These are phyloP conservation scores for Leucopsar rothschildi DNA, from an alignment of 2,113 vertebrate species.

Conservation along the genomic window DNA sequence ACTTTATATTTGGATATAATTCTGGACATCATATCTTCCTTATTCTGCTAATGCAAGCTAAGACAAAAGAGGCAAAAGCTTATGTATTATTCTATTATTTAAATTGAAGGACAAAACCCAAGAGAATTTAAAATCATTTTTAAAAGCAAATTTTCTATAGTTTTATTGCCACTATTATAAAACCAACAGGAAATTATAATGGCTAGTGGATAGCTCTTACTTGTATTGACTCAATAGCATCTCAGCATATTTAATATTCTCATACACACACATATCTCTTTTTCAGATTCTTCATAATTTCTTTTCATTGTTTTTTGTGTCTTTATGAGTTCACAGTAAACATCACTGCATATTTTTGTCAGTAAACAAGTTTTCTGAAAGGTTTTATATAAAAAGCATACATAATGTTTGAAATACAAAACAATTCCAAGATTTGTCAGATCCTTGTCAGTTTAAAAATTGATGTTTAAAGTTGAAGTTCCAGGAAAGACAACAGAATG, in stretches of 20 bases:
- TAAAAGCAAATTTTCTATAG: neutral
- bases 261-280: slow-evolving; percentile 11
- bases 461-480: neutral
- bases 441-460: neutral
- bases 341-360: slow-evolving; percentile 2
- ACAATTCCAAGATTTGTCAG: neutral
- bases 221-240: slow-evolving; percentile 14
- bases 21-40: neutral
- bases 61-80: neutral
- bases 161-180: neutral
- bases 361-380: neutral
- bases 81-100: neutral
- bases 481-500: neutral
- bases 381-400: neutral
- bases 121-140: neutral
- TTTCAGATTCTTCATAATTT: slow-evolving; percentile 14
- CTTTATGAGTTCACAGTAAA: slow-evolving; percentile 15
- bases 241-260: neutral
- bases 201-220: slow-evolving; percentile 47
- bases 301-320: slow-evolving; percentile 18
- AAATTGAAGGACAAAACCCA: neutral
- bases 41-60: neutral
- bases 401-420: neutral
- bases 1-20: neutral
- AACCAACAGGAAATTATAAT: neutral